phyloP scores from a whole-genome alignment of 2,888 invertebrate species.

The Marronus borbonicus region DNA sequence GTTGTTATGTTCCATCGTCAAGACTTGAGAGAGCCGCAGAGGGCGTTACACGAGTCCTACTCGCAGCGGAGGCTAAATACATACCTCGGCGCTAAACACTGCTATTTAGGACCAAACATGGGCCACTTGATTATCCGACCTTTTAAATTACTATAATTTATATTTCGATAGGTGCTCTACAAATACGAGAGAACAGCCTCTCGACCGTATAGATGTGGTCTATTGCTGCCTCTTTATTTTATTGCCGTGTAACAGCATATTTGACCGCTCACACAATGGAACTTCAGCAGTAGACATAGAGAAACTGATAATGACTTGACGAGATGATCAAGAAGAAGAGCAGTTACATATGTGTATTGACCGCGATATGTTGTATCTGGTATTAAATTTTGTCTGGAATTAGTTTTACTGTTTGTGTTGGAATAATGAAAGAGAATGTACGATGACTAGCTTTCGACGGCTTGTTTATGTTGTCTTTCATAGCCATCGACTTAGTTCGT shows the following conservation, averaged over 20 bases:
- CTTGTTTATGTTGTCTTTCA: conserved; percentile 38
- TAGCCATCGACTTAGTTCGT: conserved; percentile 19
- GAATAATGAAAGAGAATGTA: neutral
- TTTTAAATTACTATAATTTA: conserved; percentile 59
- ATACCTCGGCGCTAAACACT: conserved; percentile 55
- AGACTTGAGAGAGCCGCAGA: conserved; percentile 11
- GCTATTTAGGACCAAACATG: conserved; percentile 58
- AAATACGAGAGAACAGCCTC: conserved; percentile 43
- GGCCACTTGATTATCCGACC: conserved; percentile 58
- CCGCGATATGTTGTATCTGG: conserved; percentile 19
- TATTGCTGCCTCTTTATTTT: conserved; percentile 46
- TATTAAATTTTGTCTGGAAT: conserved; percentile 41
- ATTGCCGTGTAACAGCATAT: conserved; percentile 35
- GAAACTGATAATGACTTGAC: conserved; percentile 36
- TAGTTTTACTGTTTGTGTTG: conserved; percentile 24
- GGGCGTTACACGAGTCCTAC: conserved; percentile 41
- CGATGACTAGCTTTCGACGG: conserved; percentile 21
- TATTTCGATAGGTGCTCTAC: conserved; percentile 55
- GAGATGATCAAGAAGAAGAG: conserved; percentile 28
- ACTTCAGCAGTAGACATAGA: conserved; percentile 30
- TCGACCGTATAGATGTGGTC: conserved; percentile 25
- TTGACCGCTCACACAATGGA: conserved; percentile 38
- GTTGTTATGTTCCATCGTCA: conserved; percentile 28
- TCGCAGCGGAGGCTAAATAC: conserved; percentile 52
- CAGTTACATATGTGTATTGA: conserved; percentile 20